Percentiles rank a stretch among this genome's conserved stretches.
Evolutionary conservation across 2,797 vertebrate genomes (phyloP).

Genomic region (Ctenopoma multispine): DNA sequence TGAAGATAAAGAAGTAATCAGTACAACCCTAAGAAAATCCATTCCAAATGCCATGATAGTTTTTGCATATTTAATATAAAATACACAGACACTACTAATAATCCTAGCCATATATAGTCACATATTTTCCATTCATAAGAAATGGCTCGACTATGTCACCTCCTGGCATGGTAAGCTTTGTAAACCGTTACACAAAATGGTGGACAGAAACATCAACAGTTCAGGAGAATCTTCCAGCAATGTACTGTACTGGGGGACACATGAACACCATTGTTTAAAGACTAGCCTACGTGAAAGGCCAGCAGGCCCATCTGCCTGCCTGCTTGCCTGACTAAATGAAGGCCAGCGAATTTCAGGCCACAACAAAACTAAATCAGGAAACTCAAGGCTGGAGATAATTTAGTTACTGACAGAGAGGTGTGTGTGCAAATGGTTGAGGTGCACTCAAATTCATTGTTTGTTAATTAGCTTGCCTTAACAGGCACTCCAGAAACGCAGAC

Average conservation of each 20-base stretch:
- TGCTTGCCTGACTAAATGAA: constrained; percentile 32
- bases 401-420: constrained; percentile 13
- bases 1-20: constrained; percentile 72
- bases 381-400: constrained; percentile 18
- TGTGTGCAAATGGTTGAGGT: constrained; percentile 23
- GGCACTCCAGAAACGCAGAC: constrained; percentile 25
- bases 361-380: constrained; percentile 59
- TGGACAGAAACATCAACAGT: constrained; percentile 68
- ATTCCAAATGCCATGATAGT: not conserved
- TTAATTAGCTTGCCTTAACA: constrained; percentile 41
- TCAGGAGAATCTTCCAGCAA: constrained; percentile 77
- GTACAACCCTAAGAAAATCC: constrained; percentile 8
- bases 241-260: constrained; percentile 52
- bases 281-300: constrained; percentile 63
- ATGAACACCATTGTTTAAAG: constrained; percentile 67
- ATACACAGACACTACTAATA: constrained; percentile 17
- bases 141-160: constrained; percentile 24
- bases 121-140: constrained; percentile 32
- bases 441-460: constrained; percentile 46
- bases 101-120: constrained; percentile 2
- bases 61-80: constrained; percentile 57
- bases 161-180: constrained; percentile 51
- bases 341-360: constrained; percentile 44
- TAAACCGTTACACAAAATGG: constrained; percentile 58
- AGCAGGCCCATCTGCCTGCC: constrained; percentile 52